Evolutionary conservation across 2,797 vertebrate species (phyloP).

Genomic region (Otolemur crassicaudatus): DNA sequence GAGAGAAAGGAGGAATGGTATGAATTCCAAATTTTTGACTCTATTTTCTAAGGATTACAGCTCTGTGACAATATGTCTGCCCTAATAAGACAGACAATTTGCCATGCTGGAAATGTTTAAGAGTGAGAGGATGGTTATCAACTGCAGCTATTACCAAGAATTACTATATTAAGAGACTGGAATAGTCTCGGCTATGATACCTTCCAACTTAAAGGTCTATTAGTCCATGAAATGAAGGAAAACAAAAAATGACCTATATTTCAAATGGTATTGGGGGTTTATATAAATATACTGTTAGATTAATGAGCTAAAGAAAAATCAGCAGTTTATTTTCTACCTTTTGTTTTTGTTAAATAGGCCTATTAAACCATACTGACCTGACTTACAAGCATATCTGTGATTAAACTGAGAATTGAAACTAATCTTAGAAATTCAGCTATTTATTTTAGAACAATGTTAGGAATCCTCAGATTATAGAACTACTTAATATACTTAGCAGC

Average conservation of each 20-base stretch:
- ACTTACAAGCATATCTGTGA: conserved; percentile 16
- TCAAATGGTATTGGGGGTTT: background rate
- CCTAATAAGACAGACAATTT: background rate
- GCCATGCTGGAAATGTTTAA: background rate
- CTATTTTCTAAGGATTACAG: background rate
- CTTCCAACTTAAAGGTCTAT: background rate
- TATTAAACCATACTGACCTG: background rate
- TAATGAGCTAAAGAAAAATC: conserved; percentile 1
- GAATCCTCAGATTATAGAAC: background rate
- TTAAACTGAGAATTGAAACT: background rate
- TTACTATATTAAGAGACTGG: background rate
- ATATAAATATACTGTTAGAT: conserved; percentile 32
- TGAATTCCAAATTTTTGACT: background rate
- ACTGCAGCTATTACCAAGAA: background rate
- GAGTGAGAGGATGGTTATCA: background rate
- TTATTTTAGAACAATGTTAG: background rate
- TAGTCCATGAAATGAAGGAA: background rate
- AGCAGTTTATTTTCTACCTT: background rate
- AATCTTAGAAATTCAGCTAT: background rate
- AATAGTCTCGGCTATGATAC: background rate
- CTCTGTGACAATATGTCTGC: background rate
- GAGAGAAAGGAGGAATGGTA: background rate
- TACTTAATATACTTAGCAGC: background rate
- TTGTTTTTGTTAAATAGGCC: conserved; percentile 6
- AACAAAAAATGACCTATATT: background rate